These are phyloP conservation scores for Halcyon malimbica DNA, from an alignment of 2,113 vertebrate species.

Conservation along the genomic window DNA sequence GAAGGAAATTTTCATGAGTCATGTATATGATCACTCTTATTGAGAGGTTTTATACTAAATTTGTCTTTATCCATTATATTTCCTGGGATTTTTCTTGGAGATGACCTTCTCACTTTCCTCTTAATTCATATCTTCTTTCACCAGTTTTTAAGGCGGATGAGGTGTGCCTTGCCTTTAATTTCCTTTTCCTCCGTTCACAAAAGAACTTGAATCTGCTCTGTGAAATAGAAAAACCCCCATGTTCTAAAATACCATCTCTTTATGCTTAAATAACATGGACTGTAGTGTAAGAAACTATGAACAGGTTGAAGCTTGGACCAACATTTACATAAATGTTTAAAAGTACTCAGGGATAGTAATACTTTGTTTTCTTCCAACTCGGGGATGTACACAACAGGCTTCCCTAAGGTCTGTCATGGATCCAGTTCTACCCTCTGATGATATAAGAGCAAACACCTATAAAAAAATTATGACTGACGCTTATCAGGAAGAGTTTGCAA, in stretches of 20 bases:
- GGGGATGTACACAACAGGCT: not conserved
- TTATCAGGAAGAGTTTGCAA: not conserved
- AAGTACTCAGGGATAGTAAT: not conserved
- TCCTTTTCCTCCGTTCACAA: not conserved
- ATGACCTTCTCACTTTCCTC: not conserved
- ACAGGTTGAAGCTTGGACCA: not conserved
- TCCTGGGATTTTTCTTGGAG: not conserved
- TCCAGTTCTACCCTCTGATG: not conserved
- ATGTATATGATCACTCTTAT: not conserved
- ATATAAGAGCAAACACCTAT: not conserved
- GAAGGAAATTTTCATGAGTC: not conserved
- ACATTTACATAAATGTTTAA: not conserved
- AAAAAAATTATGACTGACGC: not conserved
- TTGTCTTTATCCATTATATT: not conserved
- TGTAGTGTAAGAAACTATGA: not conserved
- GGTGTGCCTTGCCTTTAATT: not conserved
- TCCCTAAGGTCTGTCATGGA: not conserved
- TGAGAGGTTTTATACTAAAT: not conserved
- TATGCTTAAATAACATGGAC: not conserved
- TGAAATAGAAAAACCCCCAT: rapidly evolving
- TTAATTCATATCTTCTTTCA: not conserved
- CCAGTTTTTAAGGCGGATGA: not conserved
- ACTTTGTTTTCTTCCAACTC: not conserved
- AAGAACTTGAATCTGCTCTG: not conserved
- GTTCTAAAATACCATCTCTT: not conserved